A percentile compares a stretch with the other conserved stretches of the same genome.
These are phyloP conservation scores for Pammene fasciana DNA, from an alignment of 2,888 invertebrate species.

Conservation along the genomic window DNA sequence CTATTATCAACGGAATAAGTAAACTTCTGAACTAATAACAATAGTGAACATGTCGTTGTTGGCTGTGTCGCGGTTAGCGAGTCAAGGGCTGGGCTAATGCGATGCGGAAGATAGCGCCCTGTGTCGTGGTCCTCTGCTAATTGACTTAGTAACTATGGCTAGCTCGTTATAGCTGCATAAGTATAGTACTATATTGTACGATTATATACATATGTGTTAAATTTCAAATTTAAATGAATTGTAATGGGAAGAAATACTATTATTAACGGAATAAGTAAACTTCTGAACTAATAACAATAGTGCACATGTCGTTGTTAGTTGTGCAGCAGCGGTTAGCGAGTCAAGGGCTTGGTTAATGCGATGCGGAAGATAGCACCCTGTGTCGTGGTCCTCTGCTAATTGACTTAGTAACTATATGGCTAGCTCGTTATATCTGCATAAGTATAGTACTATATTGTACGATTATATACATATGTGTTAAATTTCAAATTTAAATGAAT, in stretches of 20 bases:
- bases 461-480: too few relatives aligned
- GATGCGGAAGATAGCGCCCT: conserved; percentile 14
- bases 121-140: conserved; percentile 7
- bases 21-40: conserved; percentile 6
- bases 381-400: conserved; percentile 10
- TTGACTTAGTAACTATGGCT: too few relatives aligned
- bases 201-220: too few relatives aligned
- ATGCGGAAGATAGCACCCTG: conserved; percentile 14
- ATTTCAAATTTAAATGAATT: too few relatives aligned
- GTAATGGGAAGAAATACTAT: too few relatives aligned
- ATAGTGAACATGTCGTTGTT: conserved; percentile 10
- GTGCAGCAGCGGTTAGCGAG: conserved; percentile 5
- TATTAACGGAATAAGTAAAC: background rate
- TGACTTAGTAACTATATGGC: too few relatives aligned
- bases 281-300: conserved; percentile 4
- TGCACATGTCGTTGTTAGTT: conserved; percentile 12
- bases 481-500: too few relatives aligned
- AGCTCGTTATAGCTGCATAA: too few relatives aligned
- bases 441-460: too few relatives aligned
- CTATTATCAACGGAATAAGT: background rate
- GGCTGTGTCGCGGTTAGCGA: conserved; percentile 10
- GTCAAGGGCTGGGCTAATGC: conserved; percentile 18
- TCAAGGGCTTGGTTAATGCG: conserved; percentile 19
- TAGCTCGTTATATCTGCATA: too few relatives aligned
- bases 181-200: too few relatives aligned